A percentile compares a stretch with the other conserved stretches of the same genome.
phyloP scores from a whole-genome alignment of 1,140 invertebrate species.

The Diploscapter pachys region DNA sequence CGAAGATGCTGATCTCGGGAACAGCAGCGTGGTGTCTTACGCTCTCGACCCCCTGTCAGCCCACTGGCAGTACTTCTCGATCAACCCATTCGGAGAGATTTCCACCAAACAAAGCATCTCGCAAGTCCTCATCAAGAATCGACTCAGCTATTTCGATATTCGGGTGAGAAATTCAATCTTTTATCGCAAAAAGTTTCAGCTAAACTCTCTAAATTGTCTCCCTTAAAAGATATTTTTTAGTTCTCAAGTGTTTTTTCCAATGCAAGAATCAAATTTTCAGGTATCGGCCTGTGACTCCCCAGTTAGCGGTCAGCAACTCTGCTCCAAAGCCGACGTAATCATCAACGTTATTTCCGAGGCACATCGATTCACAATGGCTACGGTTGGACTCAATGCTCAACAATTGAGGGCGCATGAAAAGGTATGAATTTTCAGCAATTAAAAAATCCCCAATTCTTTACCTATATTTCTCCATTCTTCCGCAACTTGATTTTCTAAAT shows the following conservation, averaged over 20 bases:
- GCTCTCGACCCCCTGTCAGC: constrained; percentile 43
- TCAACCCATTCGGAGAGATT: constrained; percentile 48
- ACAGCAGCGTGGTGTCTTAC: constrained; percentile 47
- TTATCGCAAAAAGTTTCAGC: too few relatives aligned
- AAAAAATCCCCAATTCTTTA: not conserved
- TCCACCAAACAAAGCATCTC: constrained; percentile 44
- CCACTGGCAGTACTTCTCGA: constrained; percentile 50
- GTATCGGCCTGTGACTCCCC: constrained; percentile 53
- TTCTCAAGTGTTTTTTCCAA: too few relatives aligned
- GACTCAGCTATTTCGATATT: constrained; percentile 43
- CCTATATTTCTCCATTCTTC: not conserved
- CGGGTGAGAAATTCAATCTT: too few relatives aligned
- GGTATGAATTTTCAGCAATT: constrained; percentile 9
- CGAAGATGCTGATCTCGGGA: constrained; percentile 50
- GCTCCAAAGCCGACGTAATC: constrained; percentile 48
- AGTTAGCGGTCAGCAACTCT: constrained; percentile 41
- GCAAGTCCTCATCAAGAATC: constrained; percentile 39
- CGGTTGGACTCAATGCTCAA: constrained; percentile 44
- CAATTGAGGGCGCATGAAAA: constrained; percentile 47
- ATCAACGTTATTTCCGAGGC: constrained; percentile 46
- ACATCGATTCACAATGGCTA: constrained; percentile 49
- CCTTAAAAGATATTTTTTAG: too few relatives aligned
- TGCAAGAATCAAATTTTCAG: constrained; percentile 11
- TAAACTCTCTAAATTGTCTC: too few relatives aligned
- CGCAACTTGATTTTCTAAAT: not conserved